These are phyloP conservation scores for Omphaloscelis lunosa DNA, from an alignment of 2,888 invertebrate genomes.

Conservation along the genomic window DNA sequence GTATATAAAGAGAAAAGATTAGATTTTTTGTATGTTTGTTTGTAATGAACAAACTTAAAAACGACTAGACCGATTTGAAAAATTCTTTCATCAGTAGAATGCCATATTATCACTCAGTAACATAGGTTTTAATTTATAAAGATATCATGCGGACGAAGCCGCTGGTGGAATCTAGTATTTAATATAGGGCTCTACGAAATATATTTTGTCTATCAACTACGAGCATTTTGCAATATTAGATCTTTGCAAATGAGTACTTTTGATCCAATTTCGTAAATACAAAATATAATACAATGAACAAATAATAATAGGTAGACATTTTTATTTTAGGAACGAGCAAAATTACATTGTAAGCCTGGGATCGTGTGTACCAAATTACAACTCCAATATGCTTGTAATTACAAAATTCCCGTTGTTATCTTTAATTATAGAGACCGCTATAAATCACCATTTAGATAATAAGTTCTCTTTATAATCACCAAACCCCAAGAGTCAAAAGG, in stretches of 20 bases:
- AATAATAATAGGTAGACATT: neutral
- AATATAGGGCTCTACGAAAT: neutral
- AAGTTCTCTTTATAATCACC: slow-evolving; percentile 38
- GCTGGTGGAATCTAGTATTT: too few species aligned
- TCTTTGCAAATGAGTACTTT: neutral
- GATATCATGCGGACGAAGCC: too few species aligned
- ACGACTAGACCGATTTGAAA: too few species aligned
- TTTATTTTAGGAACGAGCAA: neutral
- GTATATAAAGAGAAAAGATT: too few species aligned
- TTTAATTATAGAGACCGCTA: slow-evolving; percentile 53
- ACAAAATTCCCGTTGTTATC: slow-evolving; percentile 52
- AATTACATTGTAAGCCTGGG: slow-evolving; percentile 14
- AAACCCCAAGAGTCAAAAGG: slow-evolving; percentile 14
- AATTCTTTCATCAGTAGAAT: too few species aligned
- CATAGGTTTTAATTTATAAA: too few species aligned
- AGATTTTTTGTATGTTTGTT: too few species aligned
- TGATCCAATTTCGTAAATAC: neutral
- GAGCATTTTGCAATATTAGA: neutral
- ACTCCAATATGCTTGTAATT: slow-evolving; percentile 43
- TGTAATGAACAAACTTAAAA: too few species aligned
- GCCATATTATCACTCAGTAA: too few species aligned
- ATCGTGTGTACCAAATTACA: slow-evolving; percentile 24
- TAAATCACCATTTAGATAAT: slow-evolving; percentile 51
- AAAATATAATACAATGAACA: neutral
- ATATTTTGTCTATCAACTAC: neutral